Evolutionary conservation across 2,113 vertebrate genomes (phyloP).

Genomic region (Burhinus oedicnemus): DNA sequence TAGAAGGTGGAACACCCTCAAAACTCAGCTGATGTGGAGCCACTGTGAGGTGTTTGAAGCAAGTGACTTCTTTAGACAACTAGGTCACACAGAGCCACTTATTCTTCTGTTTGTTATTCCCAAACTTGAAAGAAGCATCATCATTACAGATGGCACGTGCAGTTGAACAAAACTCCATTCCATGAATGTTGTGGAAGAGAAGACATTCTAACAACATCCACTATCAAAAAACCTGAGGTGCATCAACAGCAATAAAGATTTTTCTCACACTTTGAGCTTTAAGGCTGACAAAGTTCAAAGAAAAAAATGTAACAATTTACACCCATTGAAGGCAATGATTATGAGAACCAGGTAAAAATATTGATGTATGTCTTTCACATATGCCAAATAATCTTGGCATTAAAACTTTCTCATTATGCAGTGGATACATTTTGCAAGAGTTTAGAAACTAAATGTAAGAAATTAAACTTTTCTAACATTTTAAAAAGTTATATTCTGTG

Average conservation of each 20-base stretch:
- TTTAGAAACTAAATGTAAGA: not conserved
- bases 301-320: not conserved
- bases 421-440: not conserved
- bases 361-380: not conserved
- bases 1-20: not conserved
- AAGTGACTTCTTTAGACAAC: not conserved
- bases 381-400: not conserved
- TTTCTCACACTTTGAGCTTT: not conserved
- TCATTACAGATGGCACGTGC: not conserved
- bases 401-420: constrained; percentile 14
- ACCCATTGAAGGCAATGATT: not conserved
- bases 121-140: not conserved
- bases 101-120: not conserved
- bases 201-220: not conserved
- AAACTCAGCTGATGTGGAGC: not conserved
- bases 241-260: not conserved
- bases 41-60: not conserved
- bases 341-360: not conserved
- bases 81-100: not conserved
- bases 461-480: not conserved
- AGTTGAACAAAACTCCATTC: not conserved
- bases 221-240: not conserved
- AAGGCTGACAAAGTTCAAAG: not conserved
- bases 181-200: not conserved
- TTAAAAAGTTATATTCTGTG: not conserved